phyloP scores from a whole-genome alignment of 2,113 vertebrate genomes.

The Prochilodus magdalenae region DNA sequence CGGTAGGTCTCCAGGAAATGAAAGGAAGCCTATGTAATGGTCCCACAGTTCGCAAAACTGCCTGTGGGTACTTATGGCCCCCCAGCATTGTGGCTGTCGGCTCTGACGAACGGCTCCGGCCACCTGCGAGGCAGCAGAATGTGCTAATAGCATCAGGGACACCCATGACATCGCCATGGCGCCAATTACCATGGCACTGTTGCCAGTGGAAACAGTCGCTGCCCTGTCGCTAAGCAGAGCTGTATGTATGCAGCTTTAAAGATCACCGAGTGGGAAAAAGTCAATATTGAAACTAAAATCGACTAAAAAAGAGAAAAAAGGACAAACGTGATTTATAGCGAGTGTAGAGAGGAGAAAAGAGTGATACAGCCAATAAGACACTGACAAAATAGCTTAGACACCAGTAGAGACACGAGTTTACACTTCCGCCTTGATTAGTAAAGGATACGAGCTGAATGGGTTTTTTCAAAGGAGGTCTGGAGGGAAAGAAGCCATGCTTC shows the following conservation, averaged over 20 bases:
- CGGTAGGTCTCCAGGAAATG: too few species aligned
- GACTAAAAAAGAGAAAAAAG: background rate
- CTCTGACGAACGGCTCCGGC: background rate
- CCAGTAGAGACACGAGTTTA: background rate
- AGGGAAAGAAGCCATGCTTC: background rate
- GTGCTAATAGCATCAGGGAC: slow-evolving; percentile 47
- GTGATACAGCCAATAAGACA: background rate
- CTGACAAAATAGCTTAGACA: background rate
- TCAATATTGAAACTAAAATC: background rate
- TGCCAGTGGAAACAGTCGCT: slow-evolving; percentile 14
- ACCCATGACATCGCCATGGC: slow-evolving; percentile 20
- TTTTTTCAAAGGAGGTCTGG: background rate
- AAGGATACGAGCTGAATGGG: background rate
- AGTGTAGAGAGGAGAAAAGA: background rate
- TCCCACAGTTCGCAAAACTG: too few species aligned
- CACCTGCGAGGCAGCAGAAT: slow-evolving; percentile 36
- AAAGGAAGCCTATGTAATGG: too few species aligned
- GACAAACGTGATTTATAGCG: background rate
- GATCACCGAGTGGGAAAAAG: background rate
- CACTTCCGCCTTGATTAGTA: background rate
- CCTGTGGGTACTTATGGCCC: background rate
- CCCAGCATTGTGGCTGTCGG: background rate
- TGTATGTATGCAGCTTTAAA: background rate
- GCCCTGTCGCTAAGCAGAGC: background rate
- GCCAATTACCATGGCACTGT: background rate